These are phyloP conservation scores for Silurus glanis DNA, from an alignment of 2,113 vertebrate genomes.

Conservation along the genomic window DNA sequence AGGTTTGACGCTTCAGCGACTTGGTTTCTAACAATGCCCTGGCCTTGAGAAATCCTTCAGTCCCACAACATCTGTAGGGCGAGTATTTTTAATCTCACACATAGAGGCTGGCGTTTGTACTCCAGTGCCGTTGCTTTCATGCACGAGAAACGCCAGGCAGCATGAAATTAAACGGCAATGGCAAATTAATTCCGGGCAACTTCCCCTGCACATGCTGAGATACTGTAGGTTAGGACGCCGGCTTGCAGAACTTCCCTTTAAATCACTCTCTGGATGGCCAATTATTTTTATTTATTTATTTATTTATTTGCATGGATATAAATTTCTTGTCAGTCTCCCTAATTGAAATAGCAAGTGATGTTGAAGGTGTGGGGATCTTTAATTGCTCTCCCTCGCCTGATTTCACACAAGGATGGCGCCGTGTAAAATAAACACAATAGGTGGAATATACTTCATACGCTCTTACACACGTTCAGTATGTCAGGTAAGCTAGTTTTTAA, in stretches of 20 bases:
- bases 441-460: background rate
- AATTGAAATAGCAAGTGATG: conserved; percentile 55
- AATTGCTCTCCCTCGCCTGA: conserved; percentile 44
- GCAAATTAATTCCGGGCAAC: conserved; percentile 50
- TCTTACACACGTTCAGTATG: background rate
- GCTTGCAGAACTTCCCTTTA: conserved; percentile 51
- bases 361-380: conserved; percentile 48
- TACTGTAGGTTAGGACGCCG: conserved; percentile 36
- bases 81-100: conserved; percentile 18
- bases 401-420: conserved; percentile 35
- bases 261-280: conserved; percentile 55
- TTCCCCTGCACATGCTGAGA: conserved; percentile 23
- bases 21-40: background rate
- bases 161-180: conserved; percentile 53
- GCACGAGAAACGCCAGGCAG: conserved; percentile 41
- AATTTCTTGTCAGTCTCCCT: conserved; percentile 55
- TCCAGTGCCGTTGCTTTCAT: conserved; percentile 4
- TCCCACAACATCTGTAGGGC: conserved; percentile 25
- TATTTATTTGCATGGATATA: conserved; percentile 44
- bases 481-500: conserved; percentile 7
- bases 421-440: conserved; percentile 41
- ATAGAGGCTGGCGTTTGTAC: conserved; percentile 25
- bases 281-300: conserved; percentile 45
- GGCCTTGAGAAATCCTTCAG: background rate
- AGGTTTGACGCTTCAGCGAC: background rate